These are phyloP conservation scores for Odontocerum albicorne DNA, from an alignment of 2,888 invertebrate species.

Conservation along the genomic window DNA sequence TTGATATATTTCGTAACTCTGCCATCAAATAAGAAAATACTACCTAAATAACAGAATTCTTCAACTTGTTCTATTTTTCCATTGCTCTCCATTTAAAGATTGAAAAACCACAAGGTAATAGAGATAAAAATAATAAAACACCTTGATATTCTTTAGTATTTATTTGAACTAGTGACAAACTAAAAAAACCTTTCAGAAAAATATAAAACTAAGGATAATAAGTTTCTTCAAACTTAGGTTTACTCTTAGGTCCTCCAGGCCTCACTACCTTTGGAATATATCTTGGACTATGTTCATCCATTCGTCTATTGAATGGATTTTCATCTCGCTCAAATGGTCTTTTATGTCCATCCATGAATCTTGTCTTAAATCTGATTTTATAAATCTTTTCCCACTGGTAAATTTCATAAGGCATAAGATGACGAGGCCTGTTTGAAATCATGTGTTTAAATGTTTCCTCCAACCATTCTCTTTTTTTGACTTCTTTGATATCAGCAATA, in stretches of 20 bases:
- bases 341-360: constrained; percentile 67
- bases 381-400: constrained; percentile 85
- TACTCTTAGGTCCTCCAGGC: constrained; percentile 60
- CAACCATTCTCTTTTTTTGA: constrained; percentile 69
- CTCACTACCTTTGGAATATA: constrained; percentile 72
- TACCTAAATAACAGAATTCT: too few relatives aligned
- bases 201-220: constrained; percentile 60
- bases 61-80: too few relatives aligned
- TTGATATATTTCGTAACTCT: too few relatives aligned
- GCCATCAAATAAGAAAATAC: too few relatives aligned
- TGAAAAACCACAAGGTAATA: too few relatives aligned
- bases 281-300: constrained; percentile 66
- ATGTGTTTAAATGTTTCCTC: constrained; percentile 70
- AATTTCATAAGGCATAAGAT: constrained; percentile 66
- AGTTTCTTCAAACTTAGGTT: constrained; percentile 66
- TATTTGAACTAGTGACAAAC: too few relatives aligned
- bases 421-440: constrained; percentile 66
- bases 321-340: constrained; percentile 67
- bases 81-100: too few relatives aligned
- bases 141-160: too few relatives aligned
- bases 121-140: too few relatives aligned
- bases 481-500: constrained; percentile 69
- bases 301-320: constrained; percentile 62
- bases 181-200: not conserved
- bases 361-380: constrained; percentile 69